Evolutionary conservation across 1,140 invertebrate species (phyloP), one percentile per base, ranked within the genome.

Genomic region (Drusus annulatus): DNA sequence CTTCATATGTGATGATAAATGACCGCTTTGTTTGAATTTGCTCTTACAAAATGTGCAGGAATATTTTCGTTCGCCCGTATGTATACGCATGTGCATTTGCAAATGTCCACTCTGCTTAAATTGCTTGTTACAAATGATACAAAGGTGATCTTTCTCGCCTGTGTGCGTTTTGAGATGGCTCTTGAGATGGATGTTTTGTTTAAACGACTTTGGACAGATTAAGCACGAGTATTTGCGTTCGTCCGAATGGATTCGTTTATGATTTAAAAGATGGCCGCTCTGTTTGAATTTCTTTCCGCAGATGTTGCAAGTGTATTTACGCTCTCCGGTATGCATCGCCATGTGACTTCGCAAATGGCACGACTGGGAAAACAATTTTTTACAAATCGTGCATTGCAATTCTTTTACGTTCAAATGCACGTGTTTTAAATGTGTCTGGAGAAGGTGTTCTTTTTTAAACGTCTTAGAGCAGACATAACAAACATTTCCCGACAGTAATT

Each of bases 101-200:
- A 89, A 80, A 82, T 89, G 88, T 6, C 88, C 88, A 51, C 88
- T 87, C 73, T 89, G 86, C 85, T 87, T 84, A 81, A 93, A 93
- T 15, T 86, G 86, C 85, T 92, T 92, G 76, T 90, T 88, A 85
- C 93, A 94, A 76, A 91, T 91, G 80, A 93, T 91, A 85, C 93
- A 94, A 23, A 90, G 88, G 83, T 91, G 93, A 17, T 91, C 91
- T 79, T 89, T 90, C 84, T 91, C 91, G 2, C 93, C 92, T 0
- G 91, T 92, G 83, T 93, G 92, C 13, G 87, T 88, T n/a, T 94
- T 90, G 31, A 95, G 87, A 85, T 96, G 95, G 10, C 94, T 94
- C 85, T 96, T 95, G 21, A 96, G 87, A 85, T 96, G 81, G n/a
- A 93, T 94, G 17, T 92, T 92, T 85, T 96, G 96, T 80, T 93